Evolutionary conservation across 1,140 invertebrate genomes (phyloP).

Genomic region (Diorhabda sublineata): DNA sequence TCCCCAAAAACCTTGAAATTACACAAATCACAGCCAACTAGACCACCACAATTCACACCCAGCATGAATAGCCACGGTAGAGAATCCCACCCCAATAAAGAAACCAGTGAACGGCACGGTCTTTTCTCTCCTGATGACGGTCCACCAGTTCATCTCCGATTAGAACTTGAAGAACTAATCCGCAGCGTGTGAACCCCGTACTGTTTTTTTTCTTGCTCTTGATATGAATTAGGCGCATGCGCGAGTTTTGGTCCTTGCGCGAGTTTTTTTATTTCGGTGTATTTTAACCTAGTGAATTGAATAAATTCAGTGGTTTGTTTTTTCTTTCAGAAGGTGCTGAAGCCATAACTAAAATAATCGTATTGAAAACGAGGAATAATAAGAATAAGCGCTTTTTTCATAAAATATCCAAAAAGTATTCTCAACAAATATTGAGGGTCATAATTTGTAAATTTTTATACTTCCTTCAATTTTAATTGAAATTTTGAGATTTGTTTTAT

Average conservation of each 20-base stretch:
- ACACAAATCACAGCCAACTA: conserved; percentile 13
- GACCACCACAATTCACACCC: conserved; percentile 9
- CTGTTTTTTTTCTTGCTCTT: conserved; percentile 21
- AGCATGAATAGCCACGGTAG: neutral
- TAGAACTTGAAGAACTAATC: conserved; percentile 34
- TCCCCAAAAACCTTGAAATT: conserved; percentile 15
- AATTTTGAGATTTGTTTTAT: no score
- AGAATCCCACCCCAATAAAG: conserved; percentile 30
- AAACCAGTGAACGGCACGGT: conserved; percentile 29
- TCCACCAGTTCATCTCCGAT: conserved; percentile 33
- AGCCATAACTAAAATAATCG: no score
- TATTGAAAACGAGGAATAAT: no score
- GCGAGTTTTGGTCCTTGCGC: conserved; percentile 5
- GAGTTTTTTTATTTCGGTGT: neutral
- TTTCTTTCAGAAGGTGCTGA: no score
- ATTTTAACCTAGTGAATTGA: neutral
- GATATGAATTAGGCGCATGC: conserved; percentile 18
- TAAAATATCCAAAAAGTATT: no score
- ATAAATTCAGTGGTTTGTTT: neutral
- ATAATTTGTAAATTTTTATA: no score
- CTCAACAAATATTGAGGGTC: no score
- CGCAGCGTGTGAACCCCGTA: conserved; percentile 20
- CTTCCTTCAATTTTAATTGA: no score
- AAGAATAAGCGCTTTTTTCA: no score
- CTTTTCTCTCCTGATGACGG: conserved; percentile 26